Percentiles rank a stretch among this genome's conserved stretches.
Evolutionary conservation across 1,140 invertebrate species (phyloP).

Genomic region (Nasonia longicornis): DNA sequence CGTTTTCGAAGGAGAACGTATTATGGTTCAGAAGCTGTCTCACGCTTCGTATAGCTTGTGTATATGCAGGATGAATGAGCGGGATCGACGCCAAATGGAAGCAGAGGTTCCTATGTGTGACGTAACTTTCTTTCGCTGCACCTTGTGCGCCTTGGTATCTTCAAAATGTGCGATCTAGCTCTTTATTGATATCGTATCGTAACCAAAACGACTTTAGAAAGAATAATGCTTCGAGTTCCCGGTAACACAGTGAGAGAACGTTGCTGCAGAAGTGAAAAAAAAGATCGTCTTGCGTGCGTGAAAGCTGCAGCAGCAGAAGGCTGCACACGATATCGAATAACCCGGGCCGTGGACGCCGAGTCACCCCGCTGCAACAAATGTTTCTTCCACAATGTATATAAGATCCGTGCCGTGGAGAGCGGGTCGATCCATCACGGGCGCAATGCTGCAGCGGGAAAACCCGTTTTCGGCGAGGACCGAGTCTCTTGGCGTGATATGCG

Average conservation of each 20-base stretch:
- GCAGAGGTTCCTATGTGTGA: not conserved
- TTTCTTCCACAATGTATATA: conserved; percentile 38
- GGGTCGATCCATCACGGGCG: conserved; percentile 5
- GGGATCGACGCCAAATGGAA: not conserved
- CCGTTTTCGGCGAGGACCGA: conserved; percentile 13
- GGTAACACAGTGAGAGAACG: not conserved
- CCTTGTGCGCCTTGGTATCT: not conserved
- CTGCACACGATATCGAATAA: conserved; percentile 41
- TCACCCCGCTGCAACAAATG: conserved; percentile 34
- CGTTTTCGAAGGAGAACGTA: not conserved
- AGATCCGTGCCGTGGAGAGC: not conserved
- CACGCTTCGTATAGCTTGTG: not conserved
- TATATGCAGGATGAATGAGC: not conserved
- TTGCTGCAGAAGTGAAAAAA: not conserved
- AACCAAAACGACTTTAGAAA: too few relatives aligned
- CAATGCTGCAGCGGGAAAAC: not conserved
- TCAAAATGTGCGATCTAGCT: too few relatives aligned
- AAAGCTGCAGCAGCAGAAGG: conserved; percentile 22
- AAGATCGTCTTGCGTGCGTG: conserved; percentile 8
- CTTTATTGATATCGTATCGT: too few relatives aligned
- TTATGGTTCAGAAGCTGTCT: not conserved
- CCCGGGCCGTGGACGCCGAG: not conserved
- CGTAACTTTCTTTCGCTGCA: not conserved
- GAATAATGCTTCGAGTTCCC: not conserved
- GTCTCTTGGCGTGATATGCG: not conserved